These are phyloP conservation scores for Andricus curvator DNA, from an alignment of 2,888 invertebrate species.

Conservation along the genomic window DNA sequence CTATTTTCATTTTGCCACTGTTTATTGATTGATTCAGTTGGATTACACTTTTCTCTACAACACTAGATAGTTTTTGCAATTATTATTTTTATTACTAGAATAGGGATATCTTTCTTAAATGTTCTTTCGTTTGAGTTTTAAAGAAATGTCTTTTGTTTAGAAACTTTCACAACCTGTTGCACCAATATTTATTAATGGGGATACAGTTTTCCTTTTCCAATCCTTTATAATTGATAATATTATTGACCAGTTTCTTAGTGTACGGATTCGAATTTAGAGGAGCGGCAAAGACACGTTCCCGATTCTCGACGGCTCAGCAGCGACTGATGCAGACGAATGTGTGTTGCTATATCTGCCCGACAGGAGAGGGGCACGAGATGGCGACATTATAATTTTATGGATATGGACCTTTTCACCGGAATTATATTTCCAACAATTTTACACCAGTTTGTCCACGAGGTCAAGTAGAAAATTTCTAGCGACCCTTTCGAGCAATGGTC, in stretches of 20 bases:
- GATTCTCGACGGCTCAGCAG: slow-evolving; percentile 79
- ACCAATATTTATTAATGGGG: background rate
- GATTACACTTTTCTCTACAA: background rate
- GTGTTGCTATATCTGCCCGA: slow-evolving; percentile 81
- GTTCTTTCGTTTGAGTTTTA: background rate
- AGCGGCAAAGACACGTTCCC: slow-evolving; percentile 48
- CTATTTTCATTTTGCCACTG: slow-evolving; percentile 1
- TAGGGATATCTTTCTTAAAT: background rate
- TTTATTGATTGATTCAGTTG: background rate
- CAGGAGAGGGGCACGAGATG: slow-evolving; percentile 72
- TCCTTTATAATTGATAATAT: background rate
- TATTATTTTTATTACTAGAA: background rate
- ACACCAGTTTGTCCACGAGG: slow-evolving; percentile 25
- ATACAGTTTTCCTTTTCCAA: background rate
- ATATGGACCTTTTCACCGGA: slow-evolving; percentile 45
- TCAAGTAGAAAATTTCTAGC: slow-evolving; percentile 18
- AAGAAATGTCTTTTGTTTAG: background rate
- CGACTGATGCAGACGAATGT: slow-evolving; percentile 73
- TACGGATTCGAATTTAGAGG: background rate
- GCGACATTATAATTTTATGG: slow-evolving; percentile 10
- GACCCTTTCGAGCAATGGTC: slow-evolving; percentile 12
- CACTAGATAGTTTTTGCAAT: background rate
- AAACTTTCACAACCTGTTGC: background rate
- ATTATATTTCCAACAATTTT: slow-evolving; percentile 37
- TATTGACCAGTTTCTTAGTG: background rate